These are phyloP conservation scores for Drosophila helvetica DNA, from an alignment of 2,888 invertebrate genomes.

Conservation along the genomic window DNA sequence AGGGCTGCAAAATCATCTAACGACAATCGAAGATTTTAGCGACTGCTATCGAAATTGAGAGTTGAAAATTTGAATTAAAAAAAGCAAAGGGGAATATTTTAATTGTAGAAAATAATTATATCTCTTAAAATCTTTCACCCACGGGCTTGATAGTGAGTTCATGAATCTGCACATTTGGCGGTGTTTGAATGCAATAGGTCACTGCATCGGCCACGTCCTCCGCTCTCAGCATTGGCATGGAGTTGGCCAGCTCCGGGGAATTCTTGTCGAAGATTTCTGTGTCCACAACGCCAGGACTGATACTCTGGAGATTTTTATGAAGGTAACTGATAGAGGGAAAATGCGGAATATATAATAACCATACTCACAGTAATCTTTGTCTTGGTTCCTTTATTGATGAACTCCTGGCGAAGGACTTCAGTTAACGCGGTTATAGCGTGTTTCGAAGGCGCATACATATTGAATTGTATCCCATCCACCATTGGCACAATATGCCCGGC, in stretches of 20 bases:
- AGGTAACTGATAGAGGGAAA: background rate
- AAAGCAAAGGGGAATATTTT: background rate
- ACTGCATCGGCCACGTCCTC: conserved; percentile 79
- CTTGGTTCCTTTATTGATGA: conserved; percentile 62
- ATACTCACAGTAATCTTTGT: conserved; percentile 69
- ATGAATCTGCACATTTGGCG: conserved; percentile 73
- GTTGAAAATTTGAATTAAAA: background rate
- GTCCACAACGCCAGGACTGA: conserved; percentile 75
- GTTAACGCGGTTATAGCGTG: conserved; percentile 77
- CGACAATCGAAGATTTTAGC: too few relatives aligned
- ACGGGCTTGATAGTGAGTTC: conserved; percentile 59
- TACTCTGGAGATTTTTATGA: conserved; percentile 57
- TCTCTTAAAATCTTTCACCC: conserved; percentile 52
- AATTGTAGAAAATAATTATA: background rate
- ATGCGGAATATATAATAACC: background rate
- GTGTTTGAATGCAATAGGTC: conserved; percentile 75
- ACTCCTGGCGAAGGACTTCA: conserved; percentile 78
- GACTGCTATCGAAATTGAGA: background rate
- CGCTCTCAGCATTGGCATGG: conserved; percentile 58
- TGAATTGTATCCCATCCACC: conserved; percentile 59
- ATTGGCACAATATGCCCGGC: conserved; percentile 72
- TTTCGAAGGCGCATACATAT: conserved; percentile 79
- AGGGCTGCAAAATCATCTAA: too few relatives aligned
- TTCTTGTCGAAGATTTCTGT: conserved; percentile 68
- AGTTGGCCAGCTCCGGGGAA: conserved; percentile 25